phyloP scores from a whole-genome alignment of 2,113 vertebrate genomes.

The Condylura cristata region DNA sequence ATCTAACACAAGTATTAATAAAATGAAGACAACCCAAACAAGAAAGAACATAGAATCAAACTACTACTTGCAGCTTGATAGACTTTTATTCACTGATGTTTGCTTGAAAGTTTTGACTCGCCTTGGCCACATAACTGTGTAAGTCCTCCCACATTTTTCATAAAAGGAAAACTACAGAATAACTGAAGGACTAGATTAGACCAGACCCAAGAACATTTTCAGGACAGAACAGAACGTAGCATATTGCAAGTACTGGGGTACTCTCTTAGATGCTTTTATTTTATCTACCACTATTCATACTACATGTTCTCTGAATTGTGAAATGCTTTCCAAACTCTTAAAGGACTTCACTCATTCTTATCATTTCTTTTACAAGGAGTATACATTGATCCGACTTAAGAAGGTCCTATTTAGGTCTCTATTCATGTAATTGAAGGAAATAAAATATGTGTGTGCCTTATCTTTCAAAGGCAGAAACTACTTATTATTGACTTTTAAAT shows the following conservation, averaged over 20 bases:
- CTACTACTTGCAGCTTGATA: neutral
- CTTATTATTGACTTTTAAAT: conserved; percentile 58
- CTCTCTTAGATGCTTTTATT: conserved; percentile 15
- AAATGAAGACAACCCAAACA: neutral
- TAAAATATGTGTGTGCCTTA: conserved; percentile 63
- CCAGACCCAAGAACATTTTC: conserved; percentile 24
- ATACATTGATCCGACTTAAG: conserved; percentile 54
- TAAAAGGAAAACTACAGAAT: neutral
- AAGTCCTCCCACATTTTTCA: neutral
- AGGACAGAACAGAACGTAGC: conserved; percentile 23
- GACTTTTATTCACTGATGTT: neutral
- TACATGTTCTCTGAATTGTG: neutral
- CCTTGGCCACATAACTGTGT: neutral
- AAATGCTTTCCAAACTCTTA: conserved; percentile 57
- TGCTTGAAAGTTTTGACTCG: neutral
- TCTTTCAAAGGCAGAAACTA: conserved; percentile 60
- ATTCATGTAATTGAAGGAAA: conserved; percentile 58
- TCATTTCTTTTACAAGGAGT: conserved; percentile 52
- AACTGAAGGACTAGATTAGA: neutral
- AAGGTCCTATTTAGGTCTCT: conserved; percentile 52
- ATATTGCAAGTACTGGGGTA: neutral
- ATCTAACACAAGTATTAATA: neutral
- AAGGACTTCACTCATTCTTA: conserved; percentile 41
- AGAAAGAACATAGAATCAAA: neutral
- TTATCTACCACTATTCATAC: conserved; percentile 2